Percentiles rank a stretch among this genome's conserved stretches.
Evolutionary conservation across 2,888 invertebrate species (phyloP).

Genomic region (Unio pictorum): DNA sequence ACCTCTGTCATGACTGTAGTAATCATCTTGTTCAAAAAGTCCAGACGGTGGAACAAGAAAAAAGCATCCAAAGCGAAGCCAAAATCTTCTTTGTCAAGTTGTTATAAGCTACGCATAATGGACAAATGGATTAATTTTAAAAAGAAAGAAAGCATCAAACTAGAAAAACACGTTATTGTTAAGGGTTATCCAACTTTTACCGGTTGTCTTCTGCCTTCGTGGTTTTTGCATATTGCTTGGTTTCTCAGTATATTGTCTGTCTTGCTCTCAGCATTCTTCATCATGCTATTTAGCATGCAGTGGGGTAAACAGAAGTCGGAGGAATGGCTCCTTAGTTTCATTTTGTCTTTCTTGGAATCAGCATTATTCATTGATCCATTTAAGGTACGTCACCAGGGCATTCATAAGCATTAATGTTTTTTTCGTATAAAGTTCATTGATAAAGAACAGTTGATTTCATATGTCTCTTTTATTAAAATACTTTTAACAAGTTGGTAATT

Average conservation of each 20-base stretch:
- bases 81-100: neutral
- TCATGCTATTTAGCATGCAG: conserved; percentile 43
- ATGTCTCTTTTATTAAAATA: no score
- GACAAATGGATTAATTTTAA: neutral
- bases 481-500: no score
- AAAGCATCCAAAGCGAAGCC: neutral
- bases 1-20: conserved; percentile 14
- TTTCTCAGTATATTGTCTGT: conserved; percentile 29
- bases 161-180: conserved; percentile 15
- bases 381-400: conserved; percentile 19
- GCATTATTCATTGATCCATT: conserved; percentile 41
- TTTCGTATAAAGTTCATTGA: no score
- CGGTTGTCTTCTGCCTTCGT: conserved; percentile 38
- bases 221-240: conserved; percentile 46
- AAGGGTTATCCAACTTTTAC: conserved; percentile 5
- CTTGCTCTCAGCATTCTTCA: conserved; percentile 38
- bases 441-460: no score
- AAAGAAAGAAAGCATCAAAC: conserved; percentile 19
- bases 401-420: no score
- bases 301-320: conserved; percentile 48
- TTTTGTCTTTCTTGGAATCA: conserved; percentile 41
- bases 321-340: conserved; percentile 39
- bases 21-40: conserved; percentile 21
- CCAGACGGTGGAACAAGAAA: conserved; percentile 13
- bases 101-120: neutral